Evolutionary conservation across 2,113 vertebrate species (phyloP).

Genomic region (Protobothrops mucrosquamatus): DNA sequence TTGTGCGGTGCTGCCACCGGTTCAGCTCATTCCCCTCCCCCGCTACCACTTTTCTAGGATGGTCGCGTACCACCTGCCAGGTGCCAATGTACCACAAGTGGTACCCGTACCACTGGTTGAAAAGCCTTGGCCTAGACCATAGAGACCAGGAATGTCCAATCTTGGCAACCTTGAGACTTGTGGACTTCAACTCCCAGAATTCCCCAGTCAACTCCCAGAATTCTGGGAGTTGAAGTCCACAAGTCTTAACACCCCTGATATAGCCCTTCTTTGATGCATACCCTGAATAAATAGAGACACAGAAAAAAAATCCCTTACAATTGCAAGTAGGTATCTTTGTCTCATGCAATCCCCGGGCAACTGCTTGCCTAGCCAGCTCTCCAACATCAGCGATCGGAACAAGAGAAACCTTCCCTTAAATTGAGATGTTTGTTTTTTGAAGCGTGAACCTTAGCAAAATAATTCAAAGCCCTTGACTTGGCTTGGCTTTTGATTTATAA

Average conservation of each 20-base stretch:
- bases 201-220: not conserved
- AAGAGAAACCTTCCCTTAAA: slow-evolving; percentile 7
- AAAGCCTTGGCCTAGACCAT: not conserved
- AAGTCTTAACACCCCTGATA: not conserved
- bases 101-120: too few species aligned
- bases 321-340: not conserved
- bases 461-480: not conserved
- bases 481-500: slow-evolving; percentile 18
- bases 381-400: not conserved
- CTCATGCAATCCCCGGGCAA: not conserved
- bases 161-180: not conserved
- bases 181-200: not conserved
- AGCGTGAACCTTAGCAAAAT: slow-evolving; percentile 13
- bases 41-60: too few species aligned
- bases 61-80: too few species aligned
- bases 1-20: too few species aligned
- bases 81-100: too few species aligned
- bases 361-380: not conserved
- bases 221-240: not conserved
- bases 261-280: not conserved
- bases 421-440: slow-evolving; percentile 28
- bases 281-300: not conserved
- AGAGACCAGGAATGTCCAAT: not conserved
- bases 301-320: not conserved
- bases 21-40: too few species aligned